Base-by-base conservation (phyloP, 2,888 invertebrate genomes). In the Drosophila vallismaia region DNA sequence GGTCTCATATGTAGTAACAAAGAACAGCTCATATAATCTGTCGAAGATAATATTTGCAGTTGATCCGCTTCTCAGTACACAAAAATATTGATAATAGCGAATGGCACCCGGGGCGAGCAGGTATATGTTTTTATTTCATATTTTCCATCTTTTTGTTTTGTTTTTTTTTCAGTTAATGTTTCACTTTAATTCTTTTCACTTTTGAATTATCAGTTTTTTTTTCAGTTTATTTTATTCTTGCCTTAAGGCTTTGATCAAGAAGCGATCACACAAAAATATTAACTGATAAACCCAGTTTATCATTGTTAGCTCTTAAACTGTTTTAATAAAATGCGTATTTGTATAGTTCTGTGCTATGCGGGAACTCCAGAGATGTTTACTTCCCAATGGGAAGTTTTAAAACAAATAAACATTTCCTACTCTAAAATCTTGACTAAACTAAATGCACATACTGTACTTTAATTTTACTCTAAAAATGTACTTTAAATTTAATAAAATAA, bases 211-310 rank as follows among this genome's bases (percentile, higher is more conserved):
- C n/a, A n/a, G n/a, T n/a, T n/a, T n/a, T n/a, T n/a, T n/a, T n/a
- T n/a, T n/a, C n/a, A n/a, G n/a, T n/a, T n/a, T n/a, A n/a, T n/a
- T n/a, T n/a, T n/a, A n/a, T n/a, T n/a, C n/a, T n/a, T n/a, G n/a
- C n/a, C n/a, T n/a, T n/a, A n/a, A n/a, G n/a, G n/a, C n/a, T n/a
- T n/a, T n/a, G n/a, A n/a, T n/a, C n/a, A n/a, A n/a, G n/a, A n/a
- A n/a, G n/a, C n/a, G n/a, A n/a, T n/a, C n/a, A 19, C 3, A 42
- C 14, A 14, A 14, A 42, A 42, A 42, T 42, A 19, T 9, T 6
- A 42, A 42, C 40, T 42, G 40, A 42, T 42, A 42, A 42, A 42
- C 40, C 19, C 40, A 19, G 19, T 19, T 9, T 19, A 42, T 14
- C 40, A 42, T 1, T 19, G 7, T 9, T 42, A 2, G 19, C 40